A percentile compares a stretch with the other conserved stretches of the same genome.
These are phyloP conservation scores for Dunckerocampus dactyliophorus DNA, from an alignment of 2,113 vertebrate species.

Conservation along the genomic window DNA sequence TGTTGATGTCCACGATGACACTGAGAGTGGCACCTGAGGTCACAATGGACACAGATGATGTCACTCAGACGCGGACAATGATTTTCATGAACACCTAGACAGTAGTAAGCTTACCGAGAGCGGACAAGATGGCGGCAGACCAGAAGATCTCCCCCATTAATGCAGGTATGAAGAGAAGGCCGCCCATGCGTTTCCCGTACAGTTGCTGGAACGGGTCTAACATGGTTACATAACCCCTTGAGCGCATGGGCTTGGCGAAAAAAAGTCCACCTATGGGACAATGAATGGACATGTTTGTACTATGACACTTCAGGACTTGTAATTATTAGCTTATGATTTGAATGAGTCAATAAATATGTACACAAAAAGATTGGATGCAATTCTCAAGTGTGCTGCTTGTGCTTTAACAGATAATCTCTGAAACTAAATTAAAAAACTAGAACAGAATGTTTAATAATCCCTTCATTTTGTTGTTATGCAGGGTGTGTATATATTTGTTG, in stretches of 20 bases:
- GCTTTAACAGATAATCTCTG: not conserved
- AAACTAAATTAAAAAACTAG: not conserved
- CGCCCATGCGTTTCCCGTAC: conserved; percentile 97
- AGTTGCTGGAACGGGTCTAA: conserved; percentile 96
- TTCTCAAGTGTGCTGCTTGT: not conserved
- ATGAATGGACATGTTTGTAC: conserved; percentile 5
- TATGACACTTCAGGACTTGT: not conserved
- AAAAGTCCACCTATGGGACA: conserved; percentile 85
- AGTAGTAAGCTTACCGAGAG: conserved; percentile 79
- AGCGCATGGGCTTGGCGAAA: conserved; percentile 98
- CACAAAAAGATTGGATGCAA: not conserved
- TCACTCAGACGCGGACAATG: not conserved
- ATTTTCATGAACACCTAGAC: not conserved
- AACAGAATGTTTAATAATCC: too few relatives aligned
- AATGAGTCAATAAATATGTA: not conserved
- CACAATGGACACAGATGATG: not conserved
- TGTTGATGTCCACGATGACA: conserved; percentile 89
- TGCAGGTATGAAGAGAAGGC: conserved; percentile 94
- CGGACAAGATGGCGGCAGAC: conserved; percentile 96
- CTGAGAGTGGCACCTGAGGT: conserved; percentile 90
- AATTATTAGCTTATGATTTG: not conserved
- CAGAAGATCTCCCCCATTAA: conserved; percentile 99
- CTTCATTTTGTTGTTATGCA: too few relatives aligned
- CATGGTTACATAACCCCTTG: conserved; percentile 97
- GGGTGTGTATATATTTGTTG: too few relatives aligned